Percentiles rank a stretch among this genome's conserved stretches.
Conservation (phyloP, 2,113 vertebrate species). For the Petrocephalus zakoni region DNA sequence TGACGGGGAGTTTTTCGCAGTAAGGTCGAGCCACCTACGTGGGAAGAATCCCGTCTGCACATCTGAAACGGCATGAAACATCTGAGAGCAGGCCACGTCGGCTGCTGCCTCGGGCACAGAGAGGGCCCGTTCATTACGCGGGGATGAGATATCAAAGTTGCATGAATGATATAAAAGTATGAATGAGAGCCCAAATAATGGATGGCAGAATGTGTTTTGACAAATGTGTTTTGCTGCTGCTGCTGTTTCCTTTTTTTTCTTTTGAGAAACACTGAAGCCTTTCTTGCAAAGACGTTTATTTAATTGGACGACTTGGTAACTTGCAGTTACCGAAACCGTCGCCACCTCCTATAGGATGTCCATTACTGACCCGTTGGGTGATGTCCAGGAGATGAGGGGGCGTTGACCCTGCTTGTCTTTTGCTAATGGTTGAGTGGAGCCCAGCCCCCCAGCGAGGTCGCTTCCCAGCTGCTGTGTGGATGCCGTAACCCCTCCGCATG, state of each 20-base stretch:
- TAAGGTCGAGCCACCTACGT: constrained; percentile 19
- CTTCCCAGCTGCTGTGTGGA: background rate
- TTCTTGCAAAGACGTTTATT: background rate
- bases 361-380: background rate
- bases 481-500: background rate
- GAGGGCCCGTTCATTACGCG: constrained; percentile 28
- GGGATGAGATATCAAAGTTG: constrained; percentile 17
- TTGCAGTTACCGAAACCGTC: background rate
- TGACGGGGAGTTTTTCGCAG: background rate
- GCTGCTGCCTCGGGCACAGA: constrained; percentile 26
- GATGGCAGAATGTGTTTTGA: background rate
- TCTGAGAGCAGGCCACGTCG: constrained; percentile 18
- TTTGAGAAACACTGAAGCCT: background rate
- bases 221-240: background rate
- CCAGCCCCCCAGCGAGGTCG: background rate
- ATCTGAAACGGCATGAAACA: constrained; percentile 13
- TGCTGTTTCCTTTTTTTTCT: background rate
- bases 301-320: background rate
- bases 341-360: background rate
- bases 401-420: background rate
- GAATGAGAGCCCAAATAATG: background rate
- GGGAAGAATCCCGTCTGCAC: constrained; percentile 12
- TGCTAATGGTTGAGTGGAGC: background rate
- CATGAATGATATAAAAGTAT: background rate
- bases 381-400: background rate